A percentile compares a stretch with the other conserved stretches of the same genome.
Evolutionary conservation across 1,140 invertebrate genomes (phyloP).

Genomic region (Formica exsecta): DNA sequence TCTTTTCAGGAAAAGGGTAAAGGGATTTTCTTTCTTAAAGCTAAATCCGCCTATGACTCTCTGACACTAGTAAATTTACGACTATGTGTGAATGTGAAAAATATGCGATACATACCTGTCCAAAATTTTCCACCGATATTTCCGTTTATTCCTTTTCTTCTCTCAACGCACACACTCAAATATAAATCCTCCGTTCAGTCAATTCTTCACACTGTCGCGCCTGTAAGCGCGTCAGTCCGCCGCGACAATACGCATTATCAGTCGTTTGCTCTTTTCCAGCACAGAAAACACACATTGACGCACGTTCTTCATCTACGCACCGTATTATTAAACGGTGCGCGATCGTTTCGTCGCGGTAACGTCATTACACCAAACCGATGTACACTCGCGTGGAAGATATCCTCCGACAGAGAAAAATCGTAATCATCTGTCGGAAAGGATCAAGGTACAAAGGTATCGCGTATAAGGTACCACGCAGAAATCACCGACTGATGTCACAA

Average conservation of each 20-base stretch:
- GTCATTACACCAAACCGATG: conserved; percentile 33
- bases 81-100: not conserved
- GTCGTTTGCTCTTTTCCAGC: not conserved
- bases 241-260: conserved; percentile 26
- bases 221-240: conserved; percentile 4
- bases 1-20: not conserved
- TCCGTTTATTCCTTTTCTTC: conserved; percentile 29
- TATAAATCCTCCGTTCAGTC: conserved; percentile 5
- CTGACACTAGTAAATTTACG: not conserved
- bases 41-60: not conserved
- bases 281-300: conserved; percentile 41
- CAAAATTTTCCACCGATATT: not conserved
- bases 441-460: not conserved
- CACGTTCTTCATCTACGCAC: conserved; percentile 39
- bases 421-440: conserved; percentile 2
- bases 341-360: conserved; percentile 21
- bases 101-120: not conserved
- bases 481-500: not conserved
- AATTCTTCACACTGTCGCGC: conserved; percentile 13
- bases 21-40: not conserved
- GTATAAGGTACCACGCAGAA: not conserved
- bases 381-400: conserved; percentile 38
- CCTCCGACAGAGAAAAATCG: not conserved
- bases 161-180: not conserved
- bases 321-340: conserved; percentile 23